These are phyloP conservation scores for Galaxea fascicularis DNA, from an alignment of 92 coral and sea anemone genomes.

Conservation along the genomic window DNA sequence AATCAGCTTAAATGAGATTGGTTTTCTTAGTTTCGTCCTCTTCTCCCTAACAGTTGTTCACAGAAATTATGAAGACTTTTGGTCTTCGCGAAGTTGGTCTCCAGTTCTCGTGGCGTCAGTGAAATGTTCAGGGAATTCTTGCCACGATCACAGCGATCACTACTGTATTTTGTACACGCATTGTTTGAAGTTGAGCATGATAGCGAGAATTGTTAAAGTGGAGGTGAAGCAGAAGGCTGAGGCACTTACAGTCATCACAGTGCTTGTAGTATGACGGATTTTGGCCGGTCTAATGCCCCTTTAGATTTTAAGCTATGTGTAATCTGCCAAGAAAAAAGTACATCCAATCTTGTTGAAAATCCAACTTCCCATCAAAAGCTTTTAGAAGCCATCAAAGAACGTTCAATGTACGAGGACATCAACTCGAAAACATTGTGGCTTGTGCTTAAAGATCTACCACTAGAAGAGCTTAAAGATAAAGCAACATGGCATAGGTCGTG, in stretches of 20 bases:
- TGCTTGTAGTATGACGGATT: conserved; percentile 11
- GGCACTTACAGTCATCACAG: conserved; percentile 28
- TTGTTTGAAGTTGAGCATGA: too few species aligned
- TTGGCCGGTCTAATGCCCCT: neutral
- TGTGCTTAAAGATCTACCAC: conserved; percentile 5
- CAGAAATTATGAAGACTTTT: too few species aligned
- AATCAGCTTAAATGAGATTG: too few species aligned
- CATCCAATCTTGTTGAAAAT: conserved; percentile 52
- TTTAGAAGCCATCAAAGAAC: conserved; percentile 33
- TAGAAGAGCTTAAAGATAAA: conserved; percentile 28
- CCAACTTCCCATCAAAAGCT: conserved; percentile 49
- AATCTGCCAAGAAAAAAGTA: conserved; percentile 38
- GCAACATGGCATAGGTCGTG: conserved; percentile 61
- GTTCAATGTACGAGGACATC: conserved; percentile 28
- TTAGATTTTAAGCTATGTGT: conserved; percentile 40
- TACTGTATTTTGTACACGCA: too few species aligned
- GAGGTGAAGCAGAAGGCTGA: too few species aligned
- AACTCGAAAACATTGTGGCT: conserved; percentile 32
- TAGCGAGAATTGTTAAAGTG: too few species aligned
- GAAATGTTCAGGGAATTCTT: too few species aligned
- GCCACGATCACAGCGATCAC: too few species aligned
- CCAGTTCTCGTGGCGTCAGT: too few species aligned
- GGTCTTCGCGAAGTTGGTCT: too few species aligned
- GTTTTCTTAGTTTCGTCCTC: too few species aligned
- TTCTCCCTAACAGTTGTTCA: too few species aligned